Evolutionary conservation across 2,888 invertebrate species (phyloP).

Genomic region (Andrena dorsata): DNA sequence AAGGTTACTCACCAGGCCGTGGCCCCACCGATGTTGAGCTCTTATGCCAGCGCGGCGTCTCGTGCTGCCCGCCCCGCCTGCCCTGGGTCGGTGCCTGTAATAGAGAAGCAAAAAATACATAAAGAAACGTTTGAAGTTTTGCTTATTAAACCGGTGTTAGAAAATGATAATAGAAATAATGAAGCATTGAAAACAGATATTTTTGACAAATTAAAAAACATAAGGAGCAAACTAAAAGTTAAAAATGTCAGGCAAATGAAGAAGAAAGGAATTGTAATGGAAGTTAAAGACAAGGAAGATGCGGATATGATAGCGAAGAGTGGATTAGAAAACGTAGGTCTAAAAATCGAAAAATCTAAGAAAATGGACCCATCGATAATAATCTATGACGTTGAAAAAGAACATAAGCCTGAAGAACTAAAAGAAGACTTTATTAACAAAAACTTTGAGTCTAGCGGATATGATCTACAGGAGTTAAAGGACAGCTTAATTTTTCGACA

Average conservation of each 20-base stretch:
- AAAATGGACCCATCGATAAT: constrained; percentile 12
- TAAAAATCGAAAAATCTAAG: neutral
- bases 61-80: too few relatives aligned
- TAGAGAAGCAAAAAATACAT: neutral
- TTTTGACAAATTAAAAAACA: neutral
- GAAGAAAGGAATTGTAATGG: neutral
- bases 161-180: constrained; percentile 4
- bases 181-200: neutral
- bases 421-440: constrained; percentile 1
- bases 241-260: constrained; percentile 2
- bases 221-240: neutral
- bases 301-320: neutral
- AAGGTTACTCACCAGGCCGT: neutral
- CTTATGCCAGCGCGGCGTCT: too few relatives aligned
- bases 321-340: neutral
- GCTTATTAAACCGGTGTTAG: neutral
- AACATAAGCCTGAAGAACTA: neutral
- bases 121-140: constrained; percentile 1
- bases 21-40: neutral
- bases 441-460: neutral
- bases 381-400: constrained; percentile 15
- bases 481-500: neutral
- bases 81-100: neutral
- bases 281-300: neutral
- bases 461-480: neutral